These are phyloP conservation scores for Novumbra hubbsi DNA, from an alignment of 2,797 vertebrate genomes.

Conservation along the genomic window DNA sequence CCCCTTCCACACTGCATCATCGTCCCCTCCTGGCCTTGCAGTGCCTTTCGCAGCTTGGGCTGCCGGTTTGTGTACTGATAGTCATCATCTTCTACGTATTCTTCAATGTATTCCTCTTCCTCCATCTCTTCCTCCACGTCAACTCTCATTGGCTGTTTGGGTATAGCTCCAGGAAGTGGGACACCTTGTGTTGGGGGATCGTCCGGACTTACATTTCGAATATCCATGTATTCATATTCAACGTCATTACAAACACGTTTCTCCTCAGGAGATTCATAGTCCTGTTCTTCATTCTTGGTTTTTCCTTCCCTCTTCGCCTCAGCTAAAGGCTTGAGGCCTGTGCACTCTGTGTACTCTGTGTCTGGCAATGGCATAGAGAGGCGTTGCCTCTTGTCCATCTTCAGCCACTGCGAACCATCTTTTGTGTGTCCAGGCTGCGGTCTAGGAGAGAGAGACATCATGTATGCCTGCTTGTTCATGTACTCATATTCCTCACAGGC, in stretches of 20 bases:
- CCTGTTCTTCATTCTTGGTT: constrained; percentile 9
- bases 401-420: constrained; percentile 34
- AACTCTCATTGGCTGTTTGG: constrained; percentile 22
- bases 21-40: constrained; percentile 64
- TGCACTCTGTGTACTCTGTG: constrained; percentile 39
- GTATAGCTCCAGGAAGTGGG: constrained; percentile 25
- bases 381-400: constrained; percentile 54
- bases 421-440: constrained; percentile 37
- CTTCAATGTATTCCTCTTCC: constrained; percentile 43
- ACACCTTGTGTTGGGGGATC: constrained; percentile 38
- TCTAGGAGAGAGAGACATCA: constrained; percentile 39
- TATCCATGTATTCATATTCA: constrained; percentile 93
- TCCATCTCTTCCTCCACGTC: constrained; percentile 26
- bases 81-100: constrained; percentile 75
- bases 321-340: constrained; percentile 30
- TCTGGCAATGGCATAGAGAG: constrained; percentile 52
- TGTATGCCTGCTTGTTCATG: constrained; percentile 75
- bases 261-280: constrained; percentile 32
- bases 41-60: constrained; percentile 73
- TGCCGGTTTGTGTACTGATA: constrained; percentile 91
- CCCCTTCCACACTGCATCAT: constrained; percentile 44
- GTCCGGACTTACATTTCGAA: constrained; percentile 45
- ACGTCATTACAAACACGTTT: constrained; percentile 50
- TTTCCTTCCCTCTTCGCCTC: constrained; percentile 33
- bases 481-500: constrained; percentile 76